Base-by-base conservation (phyloP, 53 echinoderm and acorn worm species). In the Paracentrotus lividus region DNA sequence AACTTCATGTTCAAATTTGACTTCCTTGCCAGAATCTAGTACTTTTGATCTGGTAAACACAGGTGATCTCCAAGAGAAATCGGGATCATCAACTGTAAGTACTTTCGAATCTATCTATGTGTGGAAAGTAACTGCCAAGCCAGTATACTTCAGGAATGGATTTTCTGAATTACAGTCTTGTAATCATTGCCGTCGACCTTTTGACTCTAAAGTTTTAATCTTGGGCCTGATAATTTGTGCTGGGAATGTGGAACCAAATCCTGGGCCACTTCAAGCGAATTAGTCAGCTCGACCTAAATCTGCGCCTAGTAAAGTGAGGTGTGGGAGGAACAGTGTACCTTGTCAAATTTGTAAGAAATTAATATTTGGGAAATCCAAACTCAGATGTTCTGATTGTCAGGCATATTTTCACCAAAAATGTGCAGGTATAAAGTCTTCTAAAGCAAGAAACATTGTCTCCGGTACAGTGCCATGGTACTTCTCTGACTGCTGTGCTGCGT, bases 401-500 rank as follows among this genome's bases (percentile, higher is more conserved):
- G 84, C 12, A 84, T 84, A 84, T 84, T 84, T 40, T 38, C 84
- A 84, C 8, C 84, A 84, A 8, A 84, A 23, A 24, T 84, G 49
- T 44, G 84, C 42, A 8, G 49, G 84, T 84, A 84, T 84, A 5
- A 81, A 23, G 42, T 38, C 84, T 84, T 15, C 45, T 5, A 1
- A 23, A 84, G 84, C 84, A 84, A 84, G 84, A 13, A 44, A 84
- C 47, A 40, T 84, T 13, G 33, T 40, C 23, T 21, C 84, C 45
- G 24, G 23, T 49, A 9, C 84, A 18, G 84, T 84, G 42, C 84
- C 84, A 43, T 93, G 93, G 93, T 84, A 93, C 42, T 93, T 85
- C 85, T 56, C 64, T 59, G 44, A 42, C 93, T 81, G 84, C 56
- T 92, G 84, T 92, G 93, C 93, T 43, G 85, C 93, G 26, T 93